These are phyloP conservation scores for Pantala flavescens DNA, from an alignment of 1,140 invertebrate genomes.

Conservation along the genomic window DNA sequence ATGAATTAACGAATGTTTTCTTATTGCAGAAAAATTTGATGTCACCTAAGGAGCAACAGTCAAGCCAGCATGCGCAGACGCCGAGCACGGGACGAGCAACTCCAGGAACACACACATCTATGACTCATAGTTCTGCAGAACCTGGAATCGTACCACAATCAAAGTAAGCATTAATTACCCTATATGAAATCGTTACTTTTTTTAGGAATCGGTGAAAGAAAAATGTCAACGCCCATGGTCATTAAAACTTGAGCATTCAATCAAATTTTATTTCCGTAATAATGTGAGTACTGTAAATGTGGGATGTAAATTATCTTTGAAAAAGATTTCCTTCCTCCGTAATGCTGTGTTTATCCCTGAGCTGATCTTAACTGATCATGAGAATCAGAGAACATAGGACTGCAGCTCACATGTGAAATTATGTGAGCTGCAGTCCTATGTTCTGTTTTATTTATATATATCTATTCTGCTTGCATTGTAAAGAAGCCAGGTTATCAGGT, in stretches of 20 bases:
- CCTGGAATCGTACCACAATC: slow-evolving; percentile 87
- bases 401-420: slow-evolving; percentile 96
- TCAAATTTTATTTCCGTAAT: slow-evolving; percentile 52
- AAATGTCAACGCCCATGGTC: too few species aligned
- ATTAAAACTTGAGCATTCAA: too few species aligned
- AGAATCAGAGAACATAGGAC: slow-evolving; percentile 96
- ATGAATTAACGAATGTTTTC: slow-evolving; percentile 19
- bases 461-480: slow-evolving; percentile 97
- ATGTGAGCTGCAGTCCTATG: too few species aligned
- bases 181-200: not conserved
- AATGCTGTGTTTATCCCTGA: slow-evolving; percentile 99
- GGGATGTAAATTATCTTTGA: slow-evolving; percentile 89
- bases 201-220: too few species aligned
- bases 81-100: slow-evolving; percentile 59
- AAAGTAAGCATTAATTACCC: slow-evolving; percentile 62
- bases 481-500: slow-evolving; percentile 95
- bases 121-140: slow-evolving; percentile 89
- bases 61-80: slow-evolving; percentile 36
- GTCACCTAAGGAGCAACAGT: slow-evolving; percentile 61
- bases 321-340: slow-evolving; percentile 95
- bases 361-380: slow-evolving; percentile 99
- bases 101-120: slow-evolving; percentile 78
- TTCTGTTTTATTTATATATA: too few species aligned
- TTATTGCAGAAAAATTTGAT: slow-evolving; percentile 66
- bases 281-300: slow-evolving; percentile 98